Percentiles rank a stretch among this genome's conserved stretches.
Evolutionary conservation across 1,140 invertebrate species (phyloP).

Genomic region (Cydia amplana): DNA sequence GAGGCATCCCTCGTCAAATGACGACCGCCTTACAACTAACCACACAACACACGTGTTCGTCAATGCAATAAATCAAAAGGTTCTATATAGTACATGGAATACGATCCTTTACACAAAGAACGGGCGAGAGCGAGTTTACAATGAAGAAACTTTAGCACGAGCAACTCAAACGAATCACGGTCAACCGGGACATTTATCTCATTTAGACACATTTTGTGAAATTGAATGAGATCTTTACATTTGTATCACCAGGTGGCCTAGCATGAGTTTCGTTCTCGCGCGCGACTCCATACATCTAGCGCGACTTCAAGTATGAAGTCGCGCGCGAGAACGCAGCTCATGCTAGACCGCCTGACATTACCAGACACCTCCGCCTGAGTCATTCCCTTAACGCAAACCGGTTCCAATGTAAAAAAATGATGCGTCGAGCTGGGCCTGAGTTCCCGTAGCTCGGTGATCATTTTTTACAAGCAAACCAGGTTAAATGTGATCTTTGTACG

Average conservation of each 20-base stretch:
- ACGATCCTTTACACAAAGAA: slow-evolving; percentile 20
- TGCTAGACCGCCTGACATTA: no score
- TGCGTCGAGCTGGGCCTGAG: slow-evolving; percentile 45
- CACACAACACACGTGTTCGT: slow-evolving; percentile 46
- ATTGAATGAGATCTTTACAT: slow-evolving; percentile 30
- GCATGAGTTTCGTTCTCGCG: no score
- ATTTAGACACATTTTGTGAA: slow-evolving; percentile 23
- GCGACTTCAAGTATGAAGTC: no score
- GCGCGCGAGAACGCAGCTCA: no score
- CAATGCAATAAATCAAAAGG: slow-evolving; percentile 39
- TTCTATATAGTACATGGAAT: slow-evolving; percentile 7
- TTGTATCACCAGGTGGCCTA: slow-evolving; percentile 30
- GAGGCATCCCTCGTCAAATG: slow-evolving; percentile 47
- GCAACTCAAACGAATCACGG: background rate
- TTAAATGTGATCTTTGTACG: background rate
- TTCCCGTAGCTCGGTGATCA: background rate
- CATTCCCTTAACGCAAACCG: slow-evolving; percentile 67
- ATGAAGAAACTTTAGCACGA: slow-evolving; percentile 27
- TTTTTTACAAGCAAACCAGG: background rate
- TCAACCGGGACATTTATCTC: slow-evolving; percentile 21
- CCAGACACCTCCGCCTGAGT: slow-evolving; percentile 52
- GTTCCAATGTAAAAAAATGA: slow-evolving; percentile 66
- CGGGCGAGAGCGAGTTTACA: slow-evolving; percentile 22
- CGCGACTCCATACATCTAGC: no score
- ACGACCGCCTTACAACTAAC: slow-evolving; percentile 35